phyloP scores from a whole-genome alignment of 1,140 invertebrate species.

The Macrotrachela quadricornifera region DNA sequence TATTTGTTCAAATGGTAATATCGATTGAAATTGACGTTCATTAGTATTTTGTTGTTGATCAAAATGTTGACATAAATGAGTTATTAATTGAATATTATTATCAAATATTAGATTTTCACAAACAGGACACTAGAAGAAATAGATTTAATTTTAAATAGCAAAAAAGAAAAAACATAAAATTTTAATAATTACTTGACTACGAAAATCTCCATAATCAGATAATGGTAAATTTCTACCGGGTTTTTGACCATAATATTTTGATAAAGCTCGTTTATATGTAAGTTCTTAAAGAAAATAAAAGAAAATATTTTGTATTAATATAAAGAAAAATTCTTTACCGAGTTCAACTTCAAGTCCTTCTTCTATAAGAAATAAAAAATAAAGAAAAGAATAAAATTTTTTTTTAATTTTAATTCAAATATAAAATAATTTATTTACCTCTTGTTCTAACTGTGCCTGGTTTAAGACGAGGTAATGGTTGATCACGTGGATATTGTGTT shows the following conservation, averaged over 20 bases:
- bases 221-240: no score
- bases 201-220: neutral
- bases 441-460: neutral
- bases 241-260: neutral
- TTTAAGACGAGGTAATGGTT: neutral
- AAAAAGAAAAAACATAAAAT: neutral
- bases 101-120: neutral
- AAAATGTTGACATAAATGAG: conserved; percentile 8
- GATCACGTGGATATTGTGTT: neutral
- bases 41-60: neutral
- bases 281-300: neutral
- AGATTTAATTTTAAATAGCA: neutral
- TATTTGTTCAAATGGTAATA: conserved; percentile 3
- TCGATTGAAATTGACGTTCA: neutral
- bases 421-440: neutral
- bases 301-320: neutral
- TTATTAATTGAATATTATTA: conserved; percentile 4
- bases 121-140: conserved; percentile 2
- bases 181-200: neutral
- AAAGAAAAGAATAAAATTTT: no score
- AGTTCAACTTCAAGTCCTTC: neutral
- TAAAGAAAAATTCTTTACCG: neutral
- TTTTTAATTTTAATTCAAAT: neutral
- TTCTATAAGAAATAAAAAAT: neutral
- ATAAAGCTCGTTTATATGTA: neutral